These are phyloP conservation scores for Syngnathus floridae DNA, from an alignment of 2,113 vertebrate species.

Conservation along the genomic window DNA sequence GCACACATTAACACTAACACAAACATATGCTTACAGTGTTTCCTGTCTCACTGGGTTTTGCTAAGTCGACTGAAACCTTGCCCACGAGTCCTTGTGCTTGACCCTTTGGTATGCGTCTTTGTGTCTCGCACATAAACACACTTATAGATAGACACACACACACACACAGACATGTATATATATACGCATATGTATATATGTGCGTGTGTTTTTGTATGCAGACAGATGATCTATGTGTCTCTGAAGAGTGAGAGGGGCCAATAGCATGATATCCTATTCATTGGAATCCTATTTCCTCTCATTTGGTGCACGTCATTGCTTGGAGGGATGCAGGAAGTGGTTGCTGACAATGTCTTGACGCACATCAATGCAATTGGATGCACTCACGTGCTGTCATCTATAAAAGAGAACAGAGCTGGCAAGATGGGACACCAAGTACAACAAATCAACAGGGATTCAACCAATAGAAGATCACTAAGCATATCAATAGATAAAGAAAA, in stretches of 20 bases:
- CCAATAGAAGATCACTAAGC: slow-evolving; percentile 17
- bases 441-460: slow-evolving; percentile 39
- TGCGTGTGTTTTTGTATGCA: not conserved
- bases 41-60: slow-evolving; percentile 2
- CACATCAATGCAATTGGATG: slow-evolving; percentile 53
- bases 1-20: not conserved
- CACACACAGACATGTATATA: not conserved
- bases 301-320: slow-evolving; percentile 50
- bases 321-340: slow-evolving; percentile 25
- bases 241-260: slow-evolving; percentile 41
- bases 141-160: too few species aligned
- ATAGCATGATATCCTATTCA: slow-evolving; percentile 63
- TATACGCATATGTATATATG: not conserved
- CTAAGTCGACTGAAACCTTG: slow-evolving; percentile 7
- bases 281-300: slow-evolving; percentile 66
- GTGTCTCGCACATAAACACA: not conserved
- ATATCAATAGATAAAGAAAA: slow-evolving; percentile 3
- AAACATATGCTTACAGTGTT: not conserved
- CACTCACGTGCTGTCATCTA: slow-evolving; percentile 22
- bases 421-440: slow-evolving; percentile 27
- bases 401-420: slow-evolving; percentile 12
- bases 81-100: slow-evolving; percentile 13
- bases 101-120: not conserved
- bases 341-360: slow-evolving; percentile 30
- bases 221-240: slow-evolving; percentile 49